Conservation (phyloP, 2,797 vertebrate genomes). For the Sternotherus odoratus region DNA sequence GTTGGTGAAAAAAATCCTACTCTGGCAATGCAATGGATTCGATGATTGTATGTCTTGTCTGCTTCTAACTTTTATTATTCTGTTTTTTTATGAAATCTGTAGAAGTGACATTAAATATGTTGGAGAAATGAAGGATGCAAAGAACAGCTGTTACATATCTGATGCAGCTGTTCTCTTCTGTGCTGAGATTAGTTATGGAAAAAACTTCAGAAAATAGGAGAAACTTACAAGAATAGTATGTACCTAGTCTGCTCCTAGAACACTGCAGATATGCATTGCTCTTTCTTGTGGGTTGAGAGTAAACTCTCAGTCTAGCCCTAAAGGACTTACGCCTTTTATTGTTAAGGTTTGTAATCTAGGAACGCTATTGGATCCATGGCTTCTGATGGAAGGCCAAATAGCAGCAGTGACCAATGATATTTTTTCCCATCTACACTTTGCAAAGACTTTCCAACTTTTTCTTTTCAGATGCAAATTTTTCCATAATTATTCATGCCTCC, state of each 20-base stretch:
- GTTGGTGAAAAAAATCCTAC: neutral
- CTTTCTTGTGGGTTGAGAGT: neutral
- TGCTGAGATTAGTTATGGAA: neutral
- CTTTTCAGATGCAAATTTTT: neutral
- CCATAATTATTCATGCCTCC: neutral
- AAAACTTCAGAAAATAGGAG: neutral
- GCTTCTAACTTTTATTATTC: neutral
- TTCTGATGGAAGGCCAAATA: neutral
- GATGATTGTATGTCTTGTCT: neutral
- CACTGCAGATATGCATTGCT: neutral
- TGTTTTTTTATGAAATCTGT: neutral
- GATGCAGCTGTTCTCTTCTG: conserved; percentile 7
- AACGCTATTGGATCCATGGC: neutral
- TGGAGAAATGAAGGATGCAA: conserved; percentile 1
- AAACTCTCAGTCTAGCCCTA: rapidly evolving
- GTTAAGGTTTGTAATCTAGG: neutral
- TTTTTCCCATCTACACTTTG: neutral
- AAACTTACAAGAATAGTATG: neutral
- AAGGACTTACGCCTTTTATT: neutral
- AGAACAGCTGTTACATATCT: neutral
- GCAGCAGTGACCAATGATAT: neutral
- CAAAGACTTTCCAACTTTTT: neutral
- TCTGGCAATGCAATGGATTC: neutral
- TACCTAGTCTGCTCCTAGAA: neutral
- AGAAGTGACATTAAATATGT: neutral